phyloP scores from a whole-genome alignment of 2,113 vertebrate species.

The Microcebus griseorufus region DNA sequence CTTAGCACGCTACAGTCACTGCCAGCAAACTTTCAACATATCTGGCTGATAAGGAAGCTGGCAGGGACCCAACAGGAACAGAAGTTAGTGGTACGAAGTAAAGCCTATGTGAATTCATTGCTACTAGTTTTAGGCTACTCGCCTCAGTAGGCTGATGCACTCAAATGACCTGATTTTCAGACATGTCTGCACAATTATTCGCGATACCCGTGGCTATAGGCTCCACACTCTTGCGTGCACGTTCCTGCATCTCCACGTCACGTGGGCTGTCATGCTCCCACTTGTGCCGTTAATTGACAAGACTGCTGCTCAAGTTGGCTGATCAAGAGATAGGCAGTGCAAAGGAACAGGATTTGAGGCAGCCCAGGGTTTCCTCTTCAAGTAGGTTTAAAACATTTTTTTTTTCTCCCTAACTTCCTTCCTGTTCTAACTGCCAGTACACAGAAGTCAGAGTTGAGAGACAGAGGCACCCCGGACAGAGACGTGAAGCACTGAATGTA shows the following conservation, averaged over 20 bases:
- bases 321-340: conserved; percentile 68
- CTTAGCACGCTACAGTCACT: neutral
- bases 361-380: conserved; percentile 80
- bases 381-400: conserved; percentile 74
- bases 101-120: neutral
- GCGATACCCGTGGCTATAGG: neutral
- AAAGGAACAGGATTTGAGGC: conserved; percentile 69
- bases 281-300: conserved; percentile 62
- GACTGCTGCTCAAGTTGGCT: conserved; percentile 50
- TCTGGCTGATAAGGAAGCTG: conserved; percentile 45
- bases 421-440: conserved; percentile 86
- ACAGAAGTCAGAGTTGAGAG: conserved; percentile 80
- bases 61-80: neutral
- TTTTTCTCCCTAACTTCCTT: conserved; percentile 84
- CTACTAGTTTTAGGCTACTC: neutral
- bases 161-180: conserved; percentile 15
- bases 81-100: conserved; percentile 19
- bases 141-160: neutral
- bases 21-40: conserved; percentile 47
- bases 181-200: neutral
- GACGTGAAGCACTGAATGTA: conserved; percentile 63
- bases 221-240: neutral
- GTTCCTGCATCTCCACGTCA: neutral
- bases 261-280: neutral
- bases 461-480: conserved; percentile 74